phyloP scores from a whole-genome alignment of 1,140 invertebrate species.

The Tetraneura akinire region DNA sequence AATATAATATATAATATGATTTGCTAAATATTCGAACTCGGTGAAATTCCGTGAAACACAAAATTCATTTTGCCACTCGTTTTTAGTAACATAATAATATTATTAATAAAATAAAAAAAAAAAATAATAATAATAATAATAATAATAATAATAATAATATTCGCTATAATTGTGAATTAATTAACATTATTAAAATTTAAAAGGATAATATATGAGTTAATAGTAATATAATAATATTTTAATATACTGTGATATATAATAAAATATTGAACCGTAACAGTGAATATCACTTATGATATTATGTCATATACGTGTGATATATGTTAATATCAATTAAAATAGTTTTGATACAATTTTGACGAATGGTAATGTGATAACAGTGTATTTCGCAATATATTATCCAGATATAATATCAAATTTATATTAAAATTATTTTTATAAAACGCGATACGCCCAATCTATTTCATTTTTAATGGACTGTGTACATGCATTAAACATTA shows the following conservation, averaged over 20 bases:
- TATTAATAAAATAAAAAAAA: too few species aligned
- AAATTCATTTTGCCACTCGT: too few species aligned
- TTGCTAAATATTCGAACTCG: too few species aligned
- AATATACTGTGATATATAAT: neutral
- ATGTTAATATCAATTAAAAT: neutral
- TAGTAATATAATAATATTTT: too few species aligned
- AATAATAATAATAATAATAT: too few species aligned
- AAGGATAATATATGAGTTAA: too few species aligned
- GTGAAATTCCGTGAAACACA: too few species aligned
- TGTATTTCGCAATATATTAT: neutral
- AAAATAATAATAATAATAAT: too few species aligned
- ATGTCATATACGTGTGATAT: neutral
- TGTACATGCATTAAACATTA: neutral
- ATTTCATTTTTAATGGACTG: conserved; percentile 5
- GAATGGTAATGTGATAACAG: neutral
- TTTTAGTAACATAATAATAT: too few species aligned
- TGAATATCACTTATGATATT: neutral
- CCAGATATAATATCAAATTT: neutral
- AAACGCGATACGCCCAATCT: neutral
- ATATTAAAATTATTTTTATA: neutral
- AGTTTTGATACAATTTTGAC: neutral
- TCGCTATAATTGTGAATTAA: too few species aligned
- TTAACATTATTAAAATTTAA: too few species aligned
- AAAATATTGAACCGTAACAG: neutral
- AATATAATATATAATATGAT: too few species aligned